Evolutionary conservation across 2,797 vertebrate species (phyloP), one percentile per base, ranked within the genome.

Genomic region (Aldrovandia affinis): DNA sequence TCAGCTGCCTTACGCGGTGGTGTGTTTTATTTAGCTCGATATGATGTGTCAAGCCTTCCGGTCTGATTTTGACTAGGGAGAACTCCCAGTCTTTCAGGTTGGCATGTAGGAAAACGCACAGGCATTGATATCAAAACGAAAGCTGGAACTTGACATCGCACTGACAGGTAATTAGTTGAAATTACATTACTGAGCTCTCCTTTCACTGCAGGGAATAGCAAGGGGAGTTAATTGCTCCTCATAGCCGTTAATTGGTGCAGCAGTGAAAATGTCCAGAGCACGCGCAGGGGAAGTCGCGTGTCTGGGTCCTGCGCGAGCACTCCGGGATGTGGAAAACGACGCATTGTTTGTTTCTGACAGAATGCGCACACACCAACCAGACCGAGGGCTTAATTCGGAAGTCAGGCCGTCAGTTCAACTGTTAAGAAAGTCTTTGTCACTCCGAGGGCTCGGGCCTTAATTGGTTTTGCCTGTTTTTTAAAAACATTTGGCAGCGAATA

Each of bases 131-230:
- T 59, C 92, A 92, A 93, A 91, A 90, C 18, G 86, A 91, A 93
- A 92, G 90, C 91, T 94, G 89, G 91, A 93, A 93, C 88, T 89
- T 94, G 90, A 92, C 90, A 89, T 88, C 91, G 88, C 89, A 90
- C 91, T 88, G 91, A 92, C 92, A 93, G 92, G 92, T 94, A 93
- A 94, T 95, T 94, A 94, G 92, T 91, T 89, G 91, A 92, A 95
- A 94, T 94, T 89, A 92, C 92, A 92, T 93, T 93, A 91, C 89
- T 89, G 83, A 83, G 88, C 90, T 92, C 92, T 88, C 87, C 88
- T 88, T 89, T 86, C 88, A 86, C 89, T 88, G 73, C 65, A 20
- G 87, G 89, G 90, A 92, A 91, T 87, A 87, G 90, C 90, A 78
- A 89, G 89, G 89, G 90, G 91, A 92, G 93, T 94, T 93, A 92